Base-by-base conservation (phyloP, 1,140 invertebrate genomes). In the Habropoda laboriosa region DNA sequence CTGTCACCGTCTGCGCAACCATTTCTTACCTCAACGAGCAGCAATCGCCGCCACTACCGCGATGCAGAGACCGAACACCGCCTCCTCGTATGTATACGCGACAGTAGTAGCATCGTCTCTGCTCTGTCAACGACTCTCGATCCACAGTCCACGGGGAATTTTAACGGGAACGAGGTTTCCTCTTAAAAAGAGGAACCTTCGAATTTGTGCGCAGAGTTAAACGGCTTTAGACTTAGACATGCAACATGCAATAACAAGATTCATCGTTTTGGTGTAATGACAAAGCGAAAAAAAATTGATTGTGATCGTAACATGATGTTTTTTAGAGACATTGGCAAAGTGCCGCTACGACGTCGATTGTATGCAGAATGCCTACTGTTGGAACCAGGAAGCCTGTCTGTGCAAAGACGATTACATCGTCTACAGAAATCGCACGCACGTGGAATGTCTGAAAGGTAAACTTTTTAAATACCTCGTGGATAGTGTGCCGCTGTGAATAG, bases 301-400 rank as follows among this genome's bases (percentile, higher is more conserved):
- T 21, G n/a, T 18, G 5, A 21, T 0, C 7, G 32, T n/a, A 57
- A 61, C 49, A 21, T 18, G 45, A 60, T 30, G 32, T 72, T 70
- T 86, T 89, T 24, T 82, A 91, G 89, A 87, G 47, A 90, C 84
- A n/a, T 64, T 88, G 40, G 79, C 79, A 4, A 51, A 53, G 21
- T 91, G 90, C 71, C 77, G 63, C 18, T 90, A 88, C 75, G 89
- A 90, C 60, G 81, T 16, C 40, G 89, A 91, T 16, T 91, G 90
- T 64, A 83, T 87, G 35, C 70, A 83, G 27, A 90, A 91, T 35
- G 90, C 90, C 3, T 90, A 85, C 51, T 91, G 90, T 55, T 80
- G 67, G 73, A 83, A 86, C 47, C 82, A 85, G 8, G 58, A 85
- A 38, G 86, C 83, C 24, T 91, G 90, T 51, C 57, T 80, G 18